Conservation (phyloP, 2,113 vertebrate species). For the Microtus ochrogaster region DNA sequence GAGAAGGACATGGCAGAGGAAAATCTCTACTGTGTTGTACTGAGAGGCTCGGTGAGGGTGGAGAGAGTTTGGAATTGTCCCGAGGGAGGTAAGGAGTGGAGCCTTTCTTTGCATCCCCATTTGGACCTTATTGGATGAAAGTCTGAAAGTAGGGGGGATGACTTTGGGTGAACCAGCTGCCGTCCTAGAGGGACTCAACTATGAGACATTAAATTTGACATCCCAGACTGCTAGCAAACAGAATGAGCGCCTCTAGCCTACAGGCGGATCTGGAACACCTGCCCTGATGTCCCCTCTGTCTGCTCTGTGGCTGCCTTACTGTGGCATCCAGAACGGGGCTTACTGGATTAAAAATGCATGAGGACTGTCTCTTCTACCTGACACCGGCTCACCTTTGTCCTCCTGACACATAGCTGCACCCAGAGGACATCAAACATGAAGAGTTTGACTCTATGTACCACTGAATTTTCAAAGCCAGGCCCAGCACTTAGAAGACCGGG, state of each 20-base stretch:
- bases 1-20: not conserved
- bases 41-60: not conserved
- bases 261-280: too few species aligned
- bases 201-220: not conserved
- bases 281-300: not conserved
- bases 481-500: not conserved
- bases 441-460: not conserved
- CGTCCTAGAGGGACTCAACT: not conserved
- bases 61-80: not conserved
- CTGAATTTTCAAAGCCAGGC: not conserved
- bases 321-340: not conserved
- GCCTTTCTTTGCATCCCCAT: not conserved
- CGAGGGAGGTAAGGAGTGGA: not conserved
- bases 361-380: not conserved
- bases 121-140: too few species aligned
- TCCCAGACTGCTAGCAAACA: too few species aligned
- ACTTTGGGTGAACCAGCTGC: not conserved
- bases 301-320: not conserved
- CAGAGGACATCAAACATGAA: not conserved
- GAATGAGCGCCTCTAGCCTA: not conserved
- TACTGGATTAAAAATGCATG: not conserved
- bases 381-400: not conserved
- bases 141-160: not conserved
- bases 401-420: not conserved
- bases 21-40: not conserved